Evolutionary conservation across 1,140 invertebrate genomes (phyloP).

Genomic region (Diuraphis noxia): DNA sequence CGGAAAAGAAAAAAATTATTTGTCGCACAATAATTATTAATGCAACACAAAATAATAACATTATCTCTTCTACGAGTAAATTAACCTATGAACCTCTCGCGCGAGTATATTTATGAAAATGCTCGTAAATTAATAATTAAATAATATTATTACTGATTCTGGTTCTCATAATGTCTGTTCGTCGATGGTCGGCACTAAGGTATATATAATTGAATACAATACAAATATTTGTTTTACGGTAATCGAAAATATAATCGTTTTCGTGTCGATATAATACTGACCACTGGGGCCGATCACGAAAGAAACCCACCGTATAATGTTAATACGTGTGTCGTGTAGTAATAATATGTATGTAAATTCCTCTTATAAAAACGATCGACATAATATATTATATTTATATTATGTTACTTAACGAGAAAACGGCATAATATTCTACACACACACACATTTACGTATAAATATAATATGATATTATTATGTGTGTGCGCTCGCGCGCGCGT

Average conservation of each 20-base stretch:
- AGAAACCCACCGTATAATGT: not conserved
- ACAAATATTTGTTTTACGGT: not conserved
- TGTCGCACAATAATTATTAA: too few relatives aligned
- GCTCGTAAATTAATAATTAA: not conserved
- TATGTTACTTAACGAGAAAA: not conserved
- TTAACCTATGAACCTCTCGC: not conserved
- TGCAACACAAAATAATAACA: not conserved
- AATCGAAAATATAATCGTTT: not conserved
- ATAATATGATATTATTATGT: not conserved
- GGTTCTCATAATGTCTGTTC: not conserved
- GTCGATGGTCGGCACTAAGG: not conserved
- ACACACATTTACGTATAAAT: not conserved
- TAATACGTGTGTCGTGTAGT: not conserved
- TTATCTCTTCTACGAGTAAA: not conserved
- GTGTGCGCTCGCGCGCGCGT: too few relatives aligned
- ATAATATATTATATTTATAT: not conserved
- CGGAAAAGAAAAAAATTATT: too few relatives aligned
- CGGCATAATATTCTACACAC: not conserved
- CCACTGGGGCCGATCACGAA: not conserved
- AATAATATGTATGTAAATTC: slow-evolving; percentile 10
- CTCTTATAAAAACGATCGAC: not conserved
- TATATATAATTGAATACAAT: not conserved
- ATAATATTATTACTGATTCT: not conserved
- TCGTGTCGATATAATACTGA: not conserved
- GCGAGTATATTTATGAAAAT: not conserved